Evolutionary conservation across 2,888 invertebrate species (phyloP), one percentile per base, ranked within the genome.

Genomic region (Camponotus fellah): DNA sequence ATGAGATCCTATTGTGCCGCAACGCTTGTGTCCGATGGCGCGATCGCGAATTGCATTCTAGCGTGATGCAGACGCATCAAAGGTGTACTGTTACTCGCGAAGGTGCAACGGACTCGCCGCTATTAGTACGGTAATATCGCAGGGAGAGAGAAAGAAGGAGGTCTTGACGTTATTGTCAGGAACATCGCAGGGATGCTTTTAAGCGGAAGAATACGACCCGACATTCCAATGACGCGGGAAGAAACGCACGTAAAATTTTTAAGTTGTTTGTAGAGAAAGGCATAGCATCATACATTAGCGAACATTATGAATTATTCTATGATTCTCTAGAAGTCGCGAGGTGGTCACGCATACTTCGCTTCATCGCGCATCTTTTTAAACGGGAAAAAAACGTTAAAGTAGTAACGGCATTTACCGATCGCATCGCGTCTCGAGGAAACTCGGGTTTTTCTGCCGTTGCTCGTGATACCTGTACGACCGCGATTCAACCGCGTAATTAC

Each of bases 401-500:
- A 14, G 75, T 66, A 75, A 82, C 82, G 68, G 26, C 77, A 60
- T 49, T 53, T n/a, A 56, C 32, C 60, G 26, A 62, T 69, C 49
- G 8, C n/a, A 17, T 46, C 46, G 60, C 66, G 75, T 40, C 40
- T 40, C 32, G 49, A 34, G 62, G 43, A 49, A 40, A 62, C 79
- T 71, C 6, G 64, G n/a, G 1, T 68, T 68, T 85, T 85, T 79
- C 68, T 58, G 79, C 71, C 71, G 53, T 81, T 62, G 77, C 12
- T 26, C 14, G 53, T 65, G 65, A 71, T 53, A 58, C 56, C 66
- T 40, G 53, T 66, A 58, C 69, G 37, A 66, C 37, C 77, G 72
- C 60, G 62, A 79, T 75, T 75, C 56, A 62, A 60, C n/a, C 60
- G 75, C 40, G 46, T 56, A 85, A 86, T 89, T 85, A 84, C 64